A percentile compares a stretch with the other conserved stretches of the same genome.
Conservation (phyloP, 2,113 vertebrate genomes). For the Seriola rivoliana region DNA sequence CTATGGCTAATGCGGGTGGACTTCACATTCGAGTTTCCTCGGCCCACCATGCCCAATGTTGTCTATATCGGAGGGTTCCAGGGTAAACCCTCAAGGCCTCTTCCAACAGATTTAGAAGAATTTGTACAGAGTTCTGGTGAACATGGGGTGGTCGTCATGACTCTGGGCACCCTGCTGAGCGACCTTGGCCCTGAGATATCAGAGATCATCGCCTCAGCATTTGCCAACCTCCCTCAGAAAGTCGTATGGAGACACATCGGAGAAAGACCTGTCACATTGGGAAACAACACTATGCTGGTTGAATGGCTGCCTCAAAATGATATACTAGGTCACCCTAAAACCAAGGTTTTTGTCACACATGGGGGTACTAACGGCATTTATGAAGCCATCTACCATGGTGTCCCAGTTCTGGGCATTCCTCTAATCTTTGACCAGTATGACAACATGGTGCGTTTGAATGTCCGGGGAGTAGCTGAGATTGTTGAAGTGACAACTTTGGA, state of each 20-base stretch:
- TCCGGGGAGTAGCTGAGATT: slow-evolving; percentile 58
- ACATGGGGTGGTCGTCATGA: slow-evolving; percentile 76
- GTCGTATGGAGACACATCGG: slow-evolving; percentile 80
- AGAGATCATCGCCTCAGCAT: slow-evolving; percentile 66
- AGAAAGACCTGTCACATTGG: slow-evolving; percentile 32
- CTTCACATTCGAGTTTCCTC: slow-evolving; percentile 79
- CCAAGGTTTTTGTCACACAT: slow-evolving; percentile 72
- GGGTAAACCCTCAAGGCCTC: slow-evolving; percentile 63
- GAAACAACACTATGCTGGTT: slow-evolving; percentile 77
- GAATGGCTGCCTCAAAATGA: slow-evolving; percentile 81
- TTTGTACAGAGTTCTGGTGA: slow-evolving; percentile 78
- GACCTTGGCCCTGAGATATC: slow-evolving; percentile 62
- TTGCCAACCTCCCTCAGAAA: slow-evolving; percentile 77
- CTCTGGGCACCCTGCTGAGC: slow-evolving; percentile 74
- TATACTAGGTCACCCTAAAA: slow-evolving; percentile 78
- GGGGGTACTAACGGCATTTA: slow-evolving; percentile 78
- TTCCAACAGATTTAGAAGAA: slow-evolving; percentile 71
- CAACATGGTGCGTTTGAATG: slow-evolving; percentile 72
- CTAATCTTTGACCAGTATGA: slow-evolving; percentile 79
- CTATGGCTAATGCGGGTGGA: slow-evolving; percentile 79
- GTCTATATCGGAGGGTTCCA: slow-evolving; percentile 83
- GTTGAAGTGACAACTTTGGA: slow-evolving; percentile 65
- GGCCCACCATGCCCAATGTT: slow-evolving; percentile 81
- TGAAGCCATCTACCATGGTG: slow-evolving; percentile 73
- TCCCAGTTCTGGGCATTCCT: slow-evolving; percentile 77